Conservation (phyloP, 2,113 vertebrate species). For the Fulica atra region DNA sequence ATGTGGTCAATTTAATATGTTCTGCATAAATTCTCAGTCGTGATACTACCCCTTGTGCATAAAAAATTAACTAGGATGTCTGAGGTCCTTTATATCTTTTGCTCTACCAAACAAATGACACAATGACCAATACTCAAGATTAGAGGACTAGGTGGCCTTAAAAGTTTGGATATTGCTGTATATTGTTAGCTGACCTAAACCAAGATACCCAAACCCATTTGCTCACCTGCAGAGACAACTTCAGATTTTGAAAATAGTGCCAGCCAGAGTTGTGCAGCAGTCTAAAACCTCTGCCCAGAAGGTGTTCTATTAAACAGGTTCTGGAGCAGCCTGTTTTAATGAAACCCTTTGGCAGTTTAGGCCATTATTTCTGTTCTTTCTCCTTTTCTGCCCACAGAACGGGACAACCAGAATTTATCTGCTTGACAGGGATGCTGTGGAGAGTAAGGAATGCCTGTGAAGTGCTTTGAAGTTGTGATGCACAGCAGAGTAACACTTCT, state of each 20-base stretch:
- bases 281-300: background rate
- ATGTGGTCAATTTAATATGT: constrained; percentile 45
- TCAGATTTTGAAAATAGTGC: background rate
- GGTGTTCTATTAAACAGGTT: background rate
- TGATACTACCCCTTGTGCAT: constrained; percentile 2
- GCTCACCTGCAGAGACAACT: background rate
- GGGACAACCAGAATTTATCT: background rate
- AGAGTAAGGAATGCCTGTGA: background rate
- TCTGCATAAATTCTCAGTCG: constrained; percentile 47
- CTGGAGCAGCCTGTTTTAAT: background rate
- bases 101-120: background rate
- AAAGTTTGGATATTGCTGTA: background rate
- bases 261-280: background rate
- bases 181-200: background rate
- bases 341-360: background rate
- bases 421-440: background rate
- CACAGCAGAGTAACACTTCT: constrained; percentile 1
- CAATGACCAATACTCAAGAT: background rate
- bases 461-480: constrained; percentile 15
- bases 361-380: background rate
- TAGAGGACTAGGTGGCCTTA: background rate
- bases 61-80: constrained; percentile 5
- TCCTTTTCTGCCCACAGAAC: background rate
- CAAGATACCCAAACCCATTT: background rate
- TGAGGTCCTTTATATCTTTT: constrained; percentile 15